These are phyloP conservation scores for Protonemura montana DNA, from an alignment of 2,888 invertebrate species.

Conservation along the genomic window DNA sequence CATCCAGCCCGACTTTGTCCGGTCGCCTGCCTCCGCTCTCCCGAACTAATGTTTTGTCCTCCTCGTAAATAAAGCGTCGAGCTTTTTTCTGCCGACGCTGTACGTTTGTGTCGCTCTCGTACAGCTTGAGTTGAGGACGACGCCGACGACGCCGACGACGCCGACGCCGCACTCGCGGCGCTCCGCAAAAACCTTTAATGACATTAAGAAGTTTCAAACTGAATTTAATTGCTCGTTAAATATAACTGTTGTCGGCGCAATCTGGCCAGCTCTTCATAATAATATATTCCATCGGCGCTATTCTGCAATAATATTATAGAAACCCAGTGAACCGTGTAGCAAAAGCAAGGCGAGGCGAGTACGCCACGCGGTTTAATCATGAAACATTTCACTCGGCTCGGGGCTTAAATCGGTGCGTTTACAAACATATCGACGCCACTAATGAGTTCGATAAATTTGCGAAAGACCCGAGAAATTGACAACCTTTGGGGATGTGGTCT, in stretches of 20 bases:
- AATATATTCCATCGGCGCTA: neutral
- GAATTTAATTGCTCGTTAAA: conserved; percentile 37
- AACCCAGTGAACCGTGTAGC: neutral
- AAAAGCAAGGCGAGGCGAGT: neutral
- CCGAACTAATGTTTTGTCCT: conserved; percentile 1
- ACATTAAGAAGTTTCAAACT: conserved; percentile 34
- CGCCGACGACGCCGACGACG: neutral
- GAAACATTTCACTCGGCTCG: conserved; percentile 19
- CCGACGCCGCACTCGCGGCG: neutral
- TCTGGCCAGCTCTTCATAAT: neutral
- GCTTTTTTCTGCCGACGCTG: neutral
- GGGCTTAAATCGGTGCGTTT: conserved; percentile 8
- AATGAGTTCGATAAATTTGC: conserved; percentile 32
- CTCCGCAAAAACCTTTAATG: conserved; percentile 24
- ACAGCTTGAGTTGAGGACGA: neutral
- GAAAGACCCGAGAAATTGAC: conserved; percentile 18
- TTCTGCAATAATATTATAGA: neutral
- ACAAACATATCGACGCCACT: conserved; percentile 27
- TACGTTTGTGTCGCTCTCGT: neutral
- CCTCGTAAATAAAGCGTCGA: neutral
- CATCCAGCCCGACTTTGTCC: neutral
- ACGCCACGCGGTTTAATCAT: neutral
- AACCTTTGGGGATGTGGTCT: conserved; percentile 13
- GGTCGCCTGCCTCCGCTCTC: neutral
- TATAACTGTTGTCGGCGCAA: conserved; percentile 32